These are phyloP conservation scores for Orussus abietinus DNA, from an alignment of 1,140 invertebrate genomes.

Conservation along the genomic window DNA sequence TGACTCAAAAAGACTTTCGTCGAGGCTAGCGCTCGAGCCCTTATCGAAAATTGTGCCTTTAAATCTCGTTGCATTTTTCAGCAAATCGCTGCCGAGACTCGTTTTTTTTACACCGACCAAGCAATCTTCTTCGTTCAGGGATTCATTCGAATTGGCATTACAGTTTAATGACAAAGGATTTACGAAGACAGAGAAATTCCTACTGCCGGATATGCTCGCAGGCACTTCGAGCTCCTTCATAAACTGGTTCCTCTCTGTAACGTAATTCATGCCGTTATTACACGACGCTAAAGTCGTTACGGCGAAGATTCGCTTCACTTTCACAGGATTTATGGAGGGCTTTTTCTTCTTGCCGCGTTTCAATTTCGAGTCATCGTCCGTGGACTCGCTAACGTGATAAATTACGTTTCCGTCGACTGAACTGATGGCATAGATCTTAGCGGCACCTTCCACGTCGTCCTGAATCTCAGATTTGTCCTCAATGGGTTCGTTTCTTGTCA, in stretches of 20 bases:
- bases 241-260: slow-evolving; percentile 55
- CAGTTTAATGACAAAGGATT: slow-evolving; percentile 54
- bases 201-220: slow-evolving; percentile 51
- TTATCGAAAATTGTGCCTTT: slow-evolving; percentile 42
- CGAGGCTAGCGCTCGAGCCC: slow-evolving; percentile 41
- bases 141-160: slow-evolving; percentile 44
- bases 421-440: slow-evolving; percentile 81
- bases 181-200: slow-evolving; percentile 56
- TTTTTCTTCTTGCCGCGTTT: slow-evolving; percentile 34
- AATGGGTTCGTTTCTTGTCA: slow-evolving; percentile 36
- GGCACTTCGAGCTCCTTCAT: slow-evolving; percentile 56
- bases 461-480: slow-evolving; percentile 42
- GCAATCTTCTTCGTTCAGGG: slow-evolving; percentile 39
- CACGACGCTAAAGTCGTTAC: slow-evolving; percentile 50
- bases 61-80: slow-evolving; percentile 46
- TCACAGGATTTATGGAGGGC: slow-evolving; percentile 45
- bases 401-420: slow-evolving; percentile 82
- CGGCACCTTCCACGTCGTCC: slow-evolving; percentile 52
- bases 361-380: slow-evolving; percentile 39
- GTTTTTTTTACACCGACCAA: slow-evolving; percentile 27
- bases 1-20: slow-evolving; percentile 47
- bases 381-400: slow-evolving; percentile 68
- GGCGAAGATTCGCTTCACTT: slow-evolving; percentile 52
- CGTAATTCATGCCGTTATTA: slow-evolving; percentile 46
- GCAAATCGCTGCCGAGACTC: slow-evolving; percentile 31